phyloP scores from a whole-genome alignment of 1,140 invertebrate species.

The Hylaeus anthracinus region DNA sequence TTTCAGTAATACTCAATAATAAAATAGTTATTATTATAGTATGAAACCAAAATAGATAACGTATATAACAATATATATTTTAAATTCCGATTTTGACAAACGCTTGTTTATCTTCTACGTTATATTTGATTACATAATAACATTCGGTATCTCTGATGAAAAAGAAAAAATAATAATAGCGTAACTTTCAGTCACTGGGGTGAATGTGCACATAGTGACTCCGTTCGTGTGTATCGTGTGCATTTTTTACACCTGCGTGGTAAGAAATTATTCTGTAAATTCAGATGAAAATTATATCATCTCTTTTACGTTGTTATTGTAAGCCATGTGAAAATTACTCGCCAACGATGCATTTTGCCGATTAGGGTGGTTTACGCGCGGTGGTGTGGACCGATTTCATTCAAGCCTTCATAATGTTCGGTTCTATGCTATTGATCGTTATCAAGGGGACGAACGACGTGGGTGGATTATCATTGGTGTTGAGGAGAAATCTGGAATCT shows the following conservation, averaged over 20 bases:
- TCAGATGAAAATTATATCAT: neutral
- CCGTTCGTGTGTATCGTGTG: constrained; percentile 93
- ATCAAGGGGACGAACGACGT: constrained; percentile 90
- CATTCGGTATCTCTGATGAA: no score
- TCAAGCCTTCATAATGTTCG: constrained; percentile 92
- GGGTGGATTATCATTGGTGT: constrained; percentile 88
- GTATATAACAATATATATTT: no score
- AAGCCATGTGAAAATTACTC: neutral
- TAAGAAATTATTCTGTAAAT: constrained; percentile 77
- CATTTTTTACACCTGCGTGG: constrained; percentile 95
- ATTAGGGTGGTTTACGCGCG: constrained; percentile 94
- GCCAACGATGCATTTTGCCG: constrained; percentile 41
- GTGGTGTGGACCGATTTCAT: constrained; percentile 97
- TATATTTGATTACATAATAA: no score
- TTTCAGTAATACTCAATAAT: no score
- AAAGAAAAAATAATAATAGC: neutral
- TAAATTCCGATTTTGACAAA: no score
- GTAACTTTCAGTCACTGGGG: constrained; percentile 88
- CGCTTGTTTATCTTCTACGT: no score
- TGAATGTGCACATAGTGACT: constrained; percentile 91
- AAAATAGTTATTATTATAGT: no score
- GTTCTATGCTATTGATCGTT: constrained; percentile 89
- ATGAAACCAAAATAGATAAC: no score
- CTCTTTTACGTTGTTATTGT: neutral
- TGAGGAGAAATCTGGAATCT: constrained; percentile 86